These are phyloP conservation scores for Fistularia tabacaria DNA, from an alignment of 2,797 vertebrate genomes.

Conservation along the genomic window DNA sequence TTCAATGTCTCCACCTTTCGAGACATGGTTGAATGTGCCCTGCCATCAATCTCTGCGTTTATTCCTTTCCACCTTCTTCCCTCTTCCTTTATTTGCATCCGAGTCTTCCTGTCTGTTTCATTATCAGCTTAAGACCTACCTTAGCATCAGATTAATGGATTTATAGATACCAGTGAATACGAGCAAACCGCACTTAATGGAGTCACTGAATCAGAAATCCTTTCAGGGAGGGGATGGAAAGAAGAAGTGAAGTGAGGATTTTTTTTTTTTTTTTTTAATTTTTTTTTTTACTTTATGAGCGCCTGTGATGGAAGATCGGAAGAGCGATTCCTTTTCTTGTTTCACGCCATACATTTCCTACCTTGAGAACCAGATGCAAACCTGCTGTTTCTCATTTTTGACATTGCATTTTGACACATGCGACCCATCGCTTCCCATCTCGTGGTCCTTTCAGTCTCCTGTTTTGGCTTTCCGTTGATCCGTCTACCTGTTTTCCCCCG, in stretches of 20 bases:
- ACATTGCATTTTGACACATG: background rate
- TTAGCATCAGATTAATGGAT: slow-evolving; percentile 88
- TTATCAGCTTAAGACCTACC: slow-evolving; percentile 79
- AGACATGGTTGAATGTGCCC: slow-evolving; percentile 88
- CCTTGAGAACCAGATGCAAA: background rate
- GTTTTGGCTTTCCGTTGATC: slow-evolving; percentile 24
- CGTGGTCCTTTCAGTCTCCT: slow-evolving; percentile 24
- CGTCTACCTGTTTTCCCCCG: slow-evolving; percentile 40
- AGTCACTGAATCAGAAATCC: slow-evolving; percentile 85
- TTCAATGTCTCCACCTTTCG: slow-evolving; percentile 57
- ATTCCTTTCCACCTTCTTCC: slow-evolving; percentile 17
- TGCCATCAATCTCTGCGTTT: slow-evolving; percentile 67
- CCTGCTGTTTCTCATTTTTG: background rate
- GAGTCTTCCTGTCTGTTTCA: slow-evolving; percentile 22
- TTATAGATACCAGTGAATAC: slow-evolving; percentile 96
- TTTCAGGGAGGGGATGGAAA: slow-evolving; percentile 38
- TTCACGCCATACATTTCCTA: background rate
- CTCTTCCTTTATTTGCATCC: slow-evolving; percentile 42
- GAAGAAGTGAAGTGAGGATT: too few relatives aligned
- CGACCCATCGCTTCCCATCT: slow-evolving; percentile 14
- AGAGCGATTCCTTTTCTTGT: too few relatives aligned
- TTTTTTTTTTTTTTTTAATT: too few relatives aligned
- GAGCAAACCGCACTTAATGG: slow-evolving; percentile 91
- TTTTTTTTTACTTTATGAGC: too few relatives aligned
- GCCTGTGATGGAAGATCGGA: too few relatives aligned